These are phyloP conservation scores for Gisinianus flammeolus DNA, from an alignment of 2,888 invertebrate genomes.

Conservation along the genomic window DNA sequence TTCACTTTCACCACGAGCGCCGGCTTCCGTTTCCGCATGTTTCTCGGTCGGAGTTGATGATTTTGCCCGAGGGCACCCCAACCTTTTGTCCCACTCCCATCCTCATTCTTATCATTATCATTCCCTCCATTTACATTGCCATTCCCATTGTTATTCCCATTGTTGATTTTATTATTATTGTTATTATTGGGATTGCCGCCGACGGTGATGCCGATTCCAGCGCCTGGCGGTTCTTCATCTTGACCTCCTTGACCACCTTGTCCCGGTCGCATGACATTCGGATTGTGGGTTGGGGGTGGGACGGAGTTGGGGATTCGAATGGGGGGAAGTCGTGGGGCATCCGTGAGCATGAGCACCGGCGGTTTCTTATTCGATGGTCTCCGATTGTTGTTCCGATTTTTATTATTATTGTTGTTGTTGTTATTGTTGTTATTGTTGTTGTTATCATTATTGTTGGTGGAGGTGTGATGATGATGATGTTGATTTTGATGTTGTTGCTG, in stretches of 20 bases:
- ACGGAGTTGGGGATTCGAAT: too few relatives aligned
- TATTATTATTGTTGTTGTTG: not conserved
- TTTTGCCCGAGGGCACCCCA: constrained; percentile 28
- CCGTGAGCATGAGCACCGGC: too few relatives aligned
- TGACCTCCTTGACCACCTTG: not conserved
- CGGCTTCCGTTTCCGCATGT: constrained; percentile 48
- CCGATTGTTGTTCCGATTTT: not conserved
- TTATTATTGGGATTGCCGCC: not conserved
- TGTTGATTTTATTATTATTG: not conserved
- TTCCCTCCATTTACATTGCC: not conserved
- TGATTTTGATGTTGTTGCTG: not conserved
- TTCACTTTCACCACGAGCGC: constrained; percentile 52
- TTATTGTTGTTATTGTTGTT: not conserved
- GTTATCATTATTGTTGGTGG: not conserved
- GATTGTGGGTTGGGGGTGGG: too few relatives aligned
- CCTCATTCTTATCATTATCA: not conserved
- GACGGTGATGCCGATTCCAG: not conserved
- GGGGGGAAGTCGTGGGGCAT: too few relatives aligned
- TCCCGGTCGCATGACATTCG: too few relatives aligned
- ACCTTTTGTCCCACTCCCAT: not conserved
- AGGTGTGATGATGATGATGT: not conserved
- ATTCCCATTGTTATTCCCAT: not conserved
- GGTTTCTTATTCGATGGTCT: too few relatives aligned
- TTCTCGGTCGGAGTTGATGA: not conserved
- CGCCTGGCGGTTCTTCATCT: not conserved